Base-by-base conservation (phyloP, 2,113 vertebrate species). In the Emydura subglobosa region DNA sequence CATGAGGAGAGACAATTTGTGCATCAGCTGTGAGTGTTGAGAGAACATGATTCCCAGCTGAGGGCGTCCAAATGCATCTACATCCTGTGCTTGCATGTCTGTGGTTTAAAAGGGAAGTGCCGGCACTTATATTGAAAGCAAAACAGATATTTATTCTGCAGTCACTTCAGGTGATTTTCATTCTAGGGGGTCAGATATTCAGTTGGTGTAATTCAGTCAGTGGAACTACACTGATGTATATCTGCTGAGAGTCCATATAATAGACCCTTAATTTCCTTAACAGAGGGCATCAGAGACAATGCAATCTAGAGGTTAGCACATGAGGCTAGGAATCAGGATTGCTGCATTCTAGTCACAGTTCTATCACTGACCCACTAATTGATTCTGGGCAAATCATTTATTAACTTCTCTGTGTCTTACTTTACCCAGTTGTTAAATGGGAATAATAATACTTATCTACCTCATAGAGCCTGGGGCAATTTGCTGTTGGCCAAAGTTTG, bases 1-100 rank as follows among this genome's bases (percentile, higher is more conserved):
- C 92, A 82, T 96, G 93, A 95, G 95, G 93, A 96, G 94, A 95
- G 92, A 84, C 93, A 84, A 97, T 94, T 89, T 94, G 96, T 92
- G 96, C 93, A 91, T 94, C 94, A 94, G 95, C 91, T 79, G 59
- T 39, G 89, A 94, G 91, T 5, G 19, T 14, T 86, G 96, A 95
- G 81, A 91, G 94, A 96, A 95, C 91, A 90, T 4, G 84, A 10
- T 87, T 95, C 96, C 97, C 93, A 94, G 85, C 93, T 93, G 97
- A 96, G 94, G 90, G 80, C 4, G 92, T 80, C 88, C 81, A 93
- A 96, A 95, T 54, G 92, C 86, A 88, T 90, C 93, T 92, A 86
- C 93, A 92, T 96, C 96, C 95, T 91, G 93, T 86, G 92, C 83
- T 25, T 61, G 89, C 86, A 16, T 4, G 92, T 87, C 93, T 96